Evolutionary conservation across 2,113 vertebrate species (phyloP).

Genomic region (Pterocles gutturalis): DNA sequence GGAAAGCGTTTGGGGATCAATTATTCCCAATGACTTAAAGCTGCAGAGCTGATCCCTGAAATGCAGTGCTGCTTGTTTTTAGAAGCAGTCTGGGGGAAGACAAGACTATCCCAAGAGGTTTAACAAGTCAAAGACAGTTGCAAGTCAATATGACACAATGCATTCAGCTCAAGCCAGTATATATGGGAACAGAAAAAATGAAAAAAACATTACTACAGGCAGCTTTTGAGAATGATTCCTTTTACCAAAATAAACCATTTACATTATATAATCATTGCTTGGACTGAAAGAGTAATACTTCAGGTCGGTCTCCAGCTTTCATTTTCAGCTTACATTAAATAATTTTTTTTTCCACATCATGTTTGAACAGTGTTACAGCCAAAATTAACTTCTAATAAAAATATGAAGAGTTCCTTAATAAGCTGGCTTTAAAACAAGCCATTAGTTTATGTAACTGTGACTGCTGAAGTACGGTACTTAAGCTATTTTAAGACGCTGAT

Average conservation of each 20-base stretch:
- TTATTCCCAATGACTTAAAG: background rate
- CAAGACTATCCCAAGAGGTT: background rate
- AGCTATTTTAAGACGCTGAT: slow-evolving; percentile 65
- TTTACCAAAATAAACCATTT: slow-evolving; percentile 29
- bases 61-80: slow-evolving; percentile 5
- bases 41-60: background rate
- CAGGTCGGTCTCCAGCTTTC: background rate
- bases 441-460: slow-evolving; percentile 62
- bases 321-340: background rate
- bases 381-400: slow-evolving; percentile 8
- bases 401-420: background rate
- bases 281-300: background rate
- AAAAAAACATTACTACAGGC: background rate
- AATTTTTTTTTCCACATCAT: background rate
- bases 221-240: background rate
- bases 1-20: background rate
- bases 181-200: background rate
- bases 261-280: background rate
- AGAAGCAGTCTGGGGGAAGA: background rate
- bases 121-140: slow-evolving; percentile 21
- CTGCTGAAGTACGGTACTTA: slow-evolving; percentile 53
- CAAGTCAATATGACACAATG: background rate
- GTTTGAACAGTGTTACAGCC: background rate
- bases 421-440: slow-evolving; percentile 24
- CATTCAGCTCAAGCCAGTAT: background rate